Evolutionary conservation across 1,140 invertebrate genomes (phyloP), one percentile per base, ranked within the genome.

Genomic region (Eciton burchellii): DNA sequence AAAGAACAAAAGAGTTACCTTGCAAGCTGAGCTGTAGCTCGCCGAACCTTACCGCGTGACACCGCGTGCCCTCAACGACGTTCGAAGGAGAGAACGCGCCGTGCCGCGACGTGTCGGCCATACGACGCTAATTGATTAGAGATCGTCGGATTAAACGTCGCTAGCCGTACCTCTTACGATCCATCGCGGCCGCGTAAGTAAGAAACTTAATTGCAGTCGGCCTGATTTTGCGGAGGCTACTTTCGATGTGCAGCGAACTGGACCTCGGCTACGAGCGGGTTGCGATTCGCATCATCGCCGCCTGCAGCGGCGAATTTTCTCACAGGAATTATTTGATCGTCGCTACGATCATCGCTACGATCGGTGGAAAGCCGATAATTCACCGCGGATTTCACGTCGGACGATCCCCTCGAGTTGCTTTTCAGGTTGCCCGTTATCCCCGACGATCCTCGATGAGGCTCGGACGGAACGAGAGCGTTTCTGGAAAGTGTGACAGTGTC

Each of bases 251-350:
- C 81, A 70, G 45, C 68, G 70, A 65, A 74, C 59, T 74, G 21
- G 43, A 12, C 52, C 19, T 41, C 60, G 24, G 16, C 47, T 54
- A n/a, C 52, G 74, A 62, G n/a, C n/a, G n/a, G n/a, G n/a, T n/a
- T n/a, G n/a, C 24, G 81, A 62, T 77, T 26, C 81, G 86, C 86
- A 45, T 35, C 76, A 52, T n/a, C 74, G 72, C n/a, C n/a, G 72
- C 56, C 83, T 83, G 73, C 49, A 73, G n/a, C 54, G 49, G 83
- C 60, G 74, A 84, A 88, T 79, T 65, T 85, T 82, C 79, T 74
- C 73, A 82, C 77, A 79, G 26, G 16, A 41, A 24, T 83, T 60
- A 79, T 26, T 26, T 16, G 29, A 19, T 35, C 1, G 6, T 41
- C 24, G 35, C 26, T 68, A 74, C 57, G 59, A 24, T 49, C 21